Evolutionary conservation across 2,888 invertebrate species (phyloP).

Genomic region (Drosophila meridiana): DNA sequence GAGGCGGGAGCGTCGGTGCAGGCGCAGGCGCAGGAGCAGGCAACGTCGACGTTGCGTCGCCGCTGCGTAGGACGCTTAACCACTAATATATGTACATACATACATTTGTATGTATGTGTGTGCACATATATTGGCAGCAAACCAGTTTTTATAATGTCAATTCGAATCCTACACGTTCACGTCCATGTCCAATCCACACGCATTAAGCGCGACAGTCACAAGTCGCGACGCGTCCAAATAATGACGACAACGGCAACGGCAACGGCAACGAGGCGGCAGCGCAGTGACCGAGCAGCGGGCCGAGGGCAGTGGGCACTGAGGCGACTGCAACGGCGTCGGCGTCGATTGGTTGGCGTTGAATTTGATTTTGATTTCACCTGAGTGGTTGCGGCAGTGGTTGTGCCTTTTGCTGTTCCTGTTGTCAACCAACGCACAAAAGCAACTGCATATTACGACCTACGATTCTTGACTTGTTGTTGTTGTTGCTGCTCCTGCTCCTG

Average conservation of each 20-base stretch:
- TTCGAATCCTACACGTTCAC: slow-evolving; percentile 78
- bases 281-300: neutral
- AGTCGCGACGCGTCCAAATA: slow-evolving; percentile 73
- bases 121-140: slow-evolving; percentile 73
- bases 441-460: slow-evolving; percentile 69
- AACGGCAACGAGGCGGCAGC: slow-evolving; percentile 10
- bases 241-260: slow-evolving; percentile 61
- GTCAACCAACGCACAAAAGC: slow-evolving; percentile 66
- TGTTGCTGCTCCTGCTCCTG: slow-evolving; percentile 35
- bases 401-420: slow-evolving; percentile 51
- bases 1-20: neutral
- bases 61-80: slow-evolving; percentile 70
- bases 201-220: slow-evolving; percentile 80
- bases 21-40: slow-evolving; percentile 18
- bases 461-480: slow-evolving; percentile 50
- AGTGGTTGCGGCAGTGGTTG: slow-evolving; percentile 55
- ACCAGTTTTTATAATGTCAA: slow-evolving; percentile 80
- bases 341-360: slow-evolving; percentile 72
- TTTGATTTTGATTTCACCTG: slow-evolving; percentile 80
- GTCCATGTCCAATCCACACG: slow-evolving; percentile 75
- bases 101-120: slow-evolving; percentile 25
- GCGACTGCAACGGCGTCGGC: slow-evolving; percentile 13
- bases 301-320: slow-evolving; percentile 20
- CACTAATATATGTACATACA: slow-evolving; percentile 46
- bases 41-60: slow-evolving; percentile 30